Percentiles rank a stretch among this genome's conserved stretches.
Conservation (phyloP, 1,140 invertebrate genomes). For the Subanguina moxae region DNA sequence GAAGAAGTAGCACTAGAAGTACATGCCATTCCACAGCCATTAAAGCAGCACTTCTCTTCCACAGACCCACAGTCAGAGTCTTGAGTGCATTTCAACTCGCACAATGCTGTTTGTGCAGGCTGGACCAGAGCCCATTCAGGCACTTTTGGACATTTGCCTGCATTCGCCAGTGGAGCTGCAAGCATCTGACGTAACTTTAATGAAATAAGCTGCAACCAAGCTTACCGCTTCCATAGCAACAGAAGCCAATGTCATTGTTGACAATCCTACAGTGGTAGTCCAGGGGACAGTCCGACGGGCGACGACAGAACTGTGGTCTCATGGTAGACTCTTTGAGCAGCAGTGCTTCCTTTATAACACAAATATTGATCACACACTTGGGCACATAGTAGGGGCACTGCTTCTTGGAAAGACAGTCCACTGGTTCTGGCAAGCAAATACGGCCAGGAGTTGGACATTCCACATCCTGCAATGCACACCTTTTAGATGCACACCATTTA, state of each 20-base stretch:
- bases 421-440: conserved; percentile 45
- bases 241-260: conserved; percentile 27
- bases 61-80: conserved; percentile 35
- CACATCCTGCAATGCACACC: conserved; percentile 27
- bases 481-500: conserved; percentile 9
- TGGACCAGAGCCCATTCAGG: conserved; percentile 13
- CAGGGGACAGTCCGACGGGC: conserved; percentile 12
- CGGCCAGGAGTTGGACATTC: conserved; percentile 31
- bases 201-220: background rate
- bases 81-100: conserved; percentile 28
- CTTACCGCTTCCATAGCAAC: conserved; percentile 35
- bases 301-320: conserved; percentile 14
- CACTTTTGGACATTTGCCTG: conserved; percentile 39
- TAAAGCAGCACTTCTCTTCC: conserved; percentile 45
- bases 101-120: conserved; percentile 9
- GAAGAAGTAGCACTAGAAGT: background rate
- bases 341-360: conserved; percentile 27
- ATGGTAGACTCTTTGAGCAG: conserved; percentile 15
- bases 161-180: conserved; percentile 25
- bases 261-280: conserved; percentile 29
- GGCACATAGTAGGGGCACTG: conserved; percentile 34
- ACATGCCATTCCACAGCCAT: conserved; percentile 44
- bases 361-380: conserved; percentile 44
- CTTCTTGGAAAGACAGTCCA: conserved; percentile 42
- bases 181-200: background rate